Percentiles rank a stretch among this genome's conserved stretches.
Evolutionary conservation across 2,888 invertebrate genomes (phyloP).

Genomic region (Bellardia pandia): DNA sequence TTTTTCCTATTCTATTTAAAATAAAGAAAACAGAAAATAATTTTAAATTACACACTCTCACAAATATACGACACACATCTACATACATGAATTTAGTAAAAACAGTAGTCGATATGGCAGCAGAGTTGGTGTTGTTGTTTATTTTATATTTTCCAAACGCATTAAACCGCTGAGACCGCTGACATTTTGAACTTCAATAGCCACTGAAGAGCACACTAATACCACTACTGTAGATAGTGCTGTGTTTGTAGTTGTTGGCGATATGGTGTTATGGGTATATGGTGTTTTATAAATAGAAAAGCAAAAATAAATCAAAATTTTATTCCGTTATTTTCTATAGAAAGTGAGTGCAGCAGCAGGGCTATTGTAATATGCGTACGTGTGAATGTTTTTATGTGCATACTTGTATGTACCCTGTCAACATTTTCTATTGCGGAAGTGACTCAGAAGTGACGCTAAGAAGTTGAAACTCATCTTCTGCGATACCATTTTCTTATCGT

Average conservation of each 20-base stretch:
- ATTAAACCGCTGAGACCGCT: conserved; percentile 58
- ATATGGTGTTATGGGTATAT: not conserved
- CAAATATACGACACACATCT: not conserved
- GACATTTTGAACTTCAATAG: conserved; percentile 65
- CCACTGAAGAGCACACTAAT: conserved; percentile 28
- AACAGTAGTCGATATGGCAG: not conserved
- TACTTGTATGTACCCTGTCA: too few relatives aligned
- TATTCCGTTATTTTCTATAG: not conserved
- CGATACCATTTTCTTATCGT: too few relatives aligned
- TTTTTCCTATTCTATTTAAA: conserved; percentile 7
- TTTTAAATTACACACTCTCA: not conserved
- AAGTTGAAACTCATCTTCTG: too few relatives aligned
- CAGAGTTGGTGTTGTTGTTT: conserved; percentile 4
- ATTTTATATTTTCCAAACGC: conserved; percentile 24
- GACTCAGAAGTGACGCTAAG: too few relatives aligned
- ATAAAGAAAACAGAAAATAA: not conserved
- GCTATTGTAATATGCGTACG: too few relatives aligned
- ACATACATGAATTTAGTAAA: not conserved
- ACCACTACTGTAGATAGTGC: not conserved
- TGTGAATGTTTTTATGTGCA: too few relatives aligned
- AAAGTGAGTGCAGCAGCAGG: not conserved
- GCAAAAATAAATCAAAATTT: not conserved
- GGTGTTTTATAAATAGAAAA: not conserved
- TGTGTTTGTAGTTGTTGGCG: not conserved
- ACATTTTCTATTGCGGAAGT: too few relatives aligned